These are phyloP conservation scores for Leptobrachium ailaonicum DNA, from an alignment of 2,113 vertebrate species.

Conservation along the genomic window DNA sequence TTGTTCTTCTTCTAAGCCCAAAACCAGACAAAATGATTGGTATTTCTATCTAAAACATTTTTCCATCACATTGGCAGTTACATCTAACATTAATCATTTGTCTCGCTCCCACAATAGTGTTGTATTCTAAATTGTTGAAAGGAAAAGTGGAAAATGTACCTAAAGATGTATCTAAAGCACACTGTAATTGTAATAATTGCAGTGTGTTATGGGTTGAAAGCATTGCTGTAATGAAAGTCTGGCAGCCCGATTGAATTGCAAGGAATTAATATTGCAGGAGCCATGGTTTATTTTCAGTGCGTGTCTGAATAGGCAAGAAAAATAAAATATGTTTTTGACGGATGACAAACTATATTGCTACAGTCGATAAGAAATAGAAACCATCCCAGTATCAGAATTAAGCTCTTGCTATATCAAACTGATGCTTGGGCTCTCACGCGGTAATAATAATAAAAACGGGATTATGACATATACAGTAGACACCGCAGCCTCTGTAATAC, in stretches of 20 bases:
- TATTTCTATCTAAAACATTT: background rate
- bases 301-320: background rate
- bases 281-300: background rate
- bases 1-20: background rate
- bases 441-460: too few relatives aligned
- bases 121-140: constrained; percentile 17
- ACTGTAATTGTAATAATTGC: constrained; percentile 25
- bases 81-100: background rate
- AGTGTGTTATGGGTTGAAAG: constrained; percentile 1
- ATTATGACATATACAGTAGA: too few relatives aligned
- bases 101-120: background rate
- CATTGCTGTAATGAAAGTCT: constrained; percentile 10
- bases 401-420: too few relatives aligned
- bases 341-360: background rate
- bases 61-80: background rate
- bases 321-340: background rate
- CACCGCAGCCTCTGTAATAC: too few relatives aligned
- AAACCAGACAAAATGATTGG: too few relatives aligned
- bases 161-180: background rate
- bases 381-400: too few relatives aligned
- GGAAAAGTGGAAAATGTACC: constrained; percentile 2
- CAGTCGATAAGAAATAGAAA: background rate
- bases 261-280: constrained; percentile 5
- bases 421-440: too few relatives aligned
- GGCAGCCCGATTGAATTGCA: background rate